These are phyloP conservation scores for Penaeus monodon DNA, from an alignment of 2,888 invertebrate genomes.

Conservation along the genomic window DNA sequence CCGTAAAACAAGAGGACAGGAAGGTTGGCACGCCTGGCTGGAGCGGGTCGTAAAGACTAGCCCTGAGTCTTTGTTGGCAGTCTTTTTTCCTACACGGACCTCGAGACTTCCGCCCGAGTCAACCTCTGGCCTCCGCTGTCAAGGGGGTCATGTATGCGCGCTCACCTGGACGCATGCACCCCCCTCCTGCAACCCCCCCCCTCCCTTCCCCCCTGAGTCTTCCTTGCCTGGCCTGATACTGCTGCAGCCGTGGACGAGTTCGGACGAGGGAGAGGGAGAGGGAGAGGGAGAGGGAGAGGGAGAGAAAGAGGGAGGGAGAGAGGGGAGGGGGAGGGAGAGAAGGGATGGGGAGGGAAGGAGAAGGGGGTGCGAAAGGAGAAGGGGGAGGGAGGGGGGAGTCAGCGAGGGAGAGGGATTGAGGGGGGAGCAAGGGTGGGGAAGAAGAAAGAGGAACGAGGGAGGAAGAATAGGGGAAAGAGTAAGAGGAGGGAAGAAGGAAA, in stretches of 20 bases:
- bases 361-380: background rate
- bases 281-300: background rate
- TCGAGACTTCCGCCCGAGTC: slow-evolving; percentile 3
- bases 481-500: background rate
- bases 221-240: too few species aligned
- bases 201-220: too few species aligned
- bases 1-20: background rate
- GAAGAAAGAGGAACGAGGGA: background rate
- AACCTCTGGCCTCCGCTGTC: slow-evolving; percentile 7
- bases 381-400: background rate
- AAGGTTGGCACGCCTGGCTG: slow-evolving; percentile 13
- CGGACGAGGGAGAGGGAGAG: background rate
- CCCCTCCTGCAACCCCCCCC: too few species aligned
- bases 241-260: too few species aligned
- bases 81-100: background rate
- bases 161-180: too few species aligned
- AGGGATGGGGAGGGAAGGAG: background rate
- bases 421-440: background rate
- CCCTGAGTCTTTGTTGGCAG: slow-evolving; percentile 4
- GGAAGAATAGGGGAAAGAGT: background rate
- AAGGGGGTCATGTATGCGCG: background rate
- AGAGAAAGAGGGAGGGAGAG: background rate
- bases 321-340: background rate
- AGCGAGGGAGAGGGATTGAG: background rate
- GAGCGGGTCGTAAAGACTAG: background rate